Evolutionary conservation across 2,888 invertebrate genomes (phyloP).

Genomic region (Lithodes maja): DNA sequence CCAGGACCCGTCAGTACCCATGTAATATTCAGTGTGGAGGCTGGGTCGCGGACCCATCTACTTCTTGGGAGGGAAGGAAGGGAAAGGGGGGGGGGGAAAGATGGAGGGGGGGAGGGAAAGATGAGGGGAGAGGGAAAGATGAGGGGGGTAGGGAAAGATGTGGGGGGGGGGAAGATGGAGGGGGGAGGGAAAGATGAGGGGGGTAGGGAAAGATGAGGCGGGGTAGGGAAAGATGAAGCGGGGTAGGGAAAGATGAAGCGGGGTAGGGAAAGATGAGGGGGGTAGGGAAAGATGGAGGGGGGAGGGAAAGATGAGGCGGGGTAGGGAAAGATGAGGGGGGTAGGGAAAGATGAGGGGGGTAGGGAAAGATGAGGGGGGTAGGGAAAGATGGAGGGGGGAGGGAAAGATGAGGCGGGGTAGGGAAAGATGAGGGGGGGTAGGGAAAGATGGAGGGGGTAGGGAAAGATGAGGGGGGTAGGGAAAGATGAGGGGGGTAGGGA

Average conservation of each 20-base stretch:
- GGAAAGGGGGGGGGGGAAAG: not conserved
- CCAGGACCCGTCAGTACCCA: no score
- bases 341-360: not conserved
- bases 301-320: not conserved
- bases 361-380: not conserved
- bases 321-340: not conserved
- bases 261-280: not conserved
- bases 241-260: not conserved
- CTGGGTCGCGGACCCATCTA: no score
- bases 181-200: not conserved
- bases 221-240: not conserved
- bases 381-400: not conserved
- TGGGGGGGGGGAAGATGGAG: not conserved
- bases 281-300: not conserved
- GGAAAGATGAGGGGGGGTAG: not conserved
- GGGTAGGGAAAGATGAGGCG: not conserved
- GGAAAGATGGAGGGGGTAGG: not conserved
- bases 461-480: not conserved
- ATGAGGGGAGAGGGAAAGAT: not conserved
- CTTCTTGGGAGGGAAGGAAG: not conserved
- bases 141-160: not conserved
- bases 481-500: not conserved
- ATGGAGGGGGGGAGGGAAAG: not conserved
- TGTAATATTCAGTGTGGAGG: no score
- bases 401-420: not conserved